These are phyloP conservation scores for Tupaia tana DNA, from an alignment of 2,113 vertebrate genomes.

Conservation along the genomic window DNA sequence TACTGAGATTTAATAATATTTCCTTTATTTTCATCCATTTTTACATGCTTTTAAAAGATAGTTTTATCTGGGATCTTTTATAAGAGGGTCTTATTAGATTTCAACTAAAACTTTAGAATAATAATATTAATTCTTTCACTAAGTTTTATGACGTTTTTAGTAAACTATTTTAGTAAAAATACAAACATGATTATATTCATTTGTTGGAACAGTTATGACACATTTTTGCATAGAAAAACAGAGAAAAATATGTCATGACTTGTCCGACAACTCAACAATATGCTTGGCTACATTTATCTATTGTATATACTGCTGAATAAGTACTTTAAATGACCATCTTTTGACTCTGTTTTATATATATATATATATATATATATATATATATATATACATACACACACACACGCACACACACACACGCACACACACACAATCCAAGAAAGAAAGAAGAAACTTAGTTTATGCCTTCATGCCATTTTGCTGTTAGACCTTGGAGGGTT, in stretches of 20 bases:
- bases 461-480: neutral
- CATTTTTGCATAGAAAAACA: too few relatives aligned
- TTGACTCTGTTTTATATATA: neutral
- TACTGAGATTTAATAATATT: conserved; percentile 34
- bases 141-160: neutral
- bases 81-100: conserved; percentile 17
- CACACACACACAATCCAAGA: neutral
- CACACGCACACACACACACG: neutral
- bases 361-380: too few relatives aligned
- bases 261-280: neutral
- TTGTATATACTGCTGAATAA: neutral
- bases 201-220: too few relatives aligned
- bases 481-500: conserved; percentile 21
- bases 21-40: conserved; percentile 21
- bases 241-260: too few relatives aligned
- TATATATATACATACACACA: too few relatives aligned
- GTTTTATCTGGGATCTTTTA: conserved; percentile 31
- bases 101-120: conserved; percentile 33
- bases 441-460: neutral
- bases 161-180: conserved; percentile 20
- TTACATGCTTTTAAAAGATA: neutral
- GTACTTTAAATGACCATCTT: neutral
- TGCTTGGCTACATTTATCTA: neutral
- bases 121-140: conserved; percentile 12
- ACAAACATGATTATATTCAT: neutral